phyloP scores from a whole-genome alignment of 2,797 vertebrate genomes.

The Percopsis omiscomaycus region DNA sequence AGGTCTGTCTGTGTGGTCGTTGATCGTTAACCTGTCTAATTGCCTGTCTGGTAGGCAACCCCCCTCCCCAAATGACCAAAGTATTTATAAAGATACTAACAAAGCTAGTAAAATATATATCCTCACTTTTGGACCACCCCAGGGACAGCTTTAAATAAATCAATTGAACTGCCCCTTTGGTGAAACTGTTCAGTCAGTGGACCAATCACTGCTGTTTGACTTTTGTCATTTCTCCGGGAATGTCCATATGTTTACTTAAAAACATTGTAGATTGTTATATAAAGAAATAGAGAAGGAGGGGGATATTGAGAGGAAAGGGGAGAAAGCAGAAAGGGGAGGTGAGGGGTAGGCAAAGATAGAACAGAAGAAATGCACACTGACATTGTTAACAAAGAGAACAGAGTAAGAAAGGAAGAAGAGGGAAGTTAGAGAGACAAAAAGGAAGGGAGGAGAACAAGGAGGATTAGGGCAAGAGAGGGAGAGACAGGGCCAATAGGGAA shows the following conservation, averaged over 20 bases:
- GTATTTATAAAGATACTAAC: slow-evolving; percentile 41
- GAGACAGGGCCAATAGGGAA: not conserved
- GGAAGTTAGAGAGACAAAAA: not conserved
- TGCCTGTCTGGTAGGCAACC: too few relatives aligned
- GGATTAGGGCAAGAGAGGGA: not conserved
- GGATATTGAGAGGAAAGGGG: not conserved
- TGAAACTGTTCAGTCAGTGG: not conserved
- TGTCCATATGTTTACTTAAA: too few relatives aligned
- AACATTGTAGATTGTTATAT: too few relatives aligned
- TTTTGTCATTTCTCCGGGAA: too few relatives aligned
- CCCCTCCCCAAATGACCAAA: slow-evolving; percentile 18
- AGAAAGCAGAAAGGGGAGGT: not conserved
- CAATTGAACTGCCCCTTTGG: slow-evolving; percentile 22
- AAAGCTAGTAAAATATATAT: slow-evolving; percentile 4
- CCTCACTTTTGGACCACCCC: slow-evolving; percentile 66
- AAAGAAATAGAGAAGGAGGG: not conserved
- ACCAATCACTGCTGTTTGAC: too few relatives aligned
- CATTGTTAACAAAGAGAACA: not conserved
- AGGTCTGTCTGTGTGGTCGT: slow-evolving; percentile 7
- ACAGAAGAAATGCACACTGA: slow-evolving; percentile 2
- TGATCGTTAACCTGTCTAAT: not conserved
- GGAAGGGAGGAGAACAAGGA: not conserved
- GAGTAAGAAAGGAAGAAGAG: not conserved
- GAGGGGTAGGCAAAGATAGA: not conserved
- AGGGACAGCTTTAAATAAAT: slow-evolving; percentile 55